A percentile compares a stretch with the other conserved stretches of the same genome.
phyloP scores from a whole-genome alignment of 2,888 invertebrate genomes.

The Falcaria lacertinaria region DNA sequence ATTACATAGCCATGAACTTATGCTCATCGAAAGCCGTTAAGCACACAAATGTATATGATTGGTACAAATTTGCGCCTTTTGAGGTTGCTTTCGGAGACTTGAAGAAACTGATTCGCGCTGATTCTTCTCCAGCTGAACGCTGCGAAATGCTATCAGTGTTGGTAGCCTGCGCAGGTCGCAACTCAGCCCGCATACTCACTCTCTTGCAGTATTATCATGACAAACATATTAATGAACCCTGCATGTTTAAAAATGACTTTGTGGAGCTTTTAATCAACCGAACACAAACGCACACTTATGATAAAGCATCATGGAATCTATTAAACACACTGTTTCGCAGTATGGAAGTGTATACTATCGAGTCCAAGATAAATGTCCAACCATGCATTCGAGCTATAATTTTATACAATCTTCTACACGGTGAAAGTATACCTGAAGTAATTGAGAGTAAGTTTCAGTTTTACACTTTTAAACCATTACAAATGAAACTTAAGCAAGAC shows the following conservation, averaged over 20 bases:
- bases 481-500: conserved; percentile 28
- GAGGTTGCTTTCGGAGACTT: conserved; percentile 43
- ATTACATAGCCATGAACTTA: not conserved
- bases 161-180: conserved; percentile 29
- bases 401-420: conserved; percentile 34
- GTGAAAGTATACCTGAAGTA: conserved; percentile 31
- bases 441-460: conserved; percentile 38
- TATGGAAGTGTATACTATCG: conserved; percentile 37
- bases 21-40: not conserved
- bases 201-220: conserved; percentile 40
- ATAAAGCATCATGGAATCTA: conserved; percentile 43
- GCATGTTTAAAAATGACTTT: conserved; percentile 31
- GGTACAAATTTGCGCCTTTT: conserved; percentile 54
- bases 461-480: conserved; percentile 27
- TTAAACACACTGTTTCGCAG: conserved; percentile 43
- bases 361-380: conserved; percentile 25
- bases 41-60: conserved; percentile 25
- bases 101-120: conserved; percentile 29
- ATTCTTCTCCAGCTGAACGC: conserved; percentile 25
- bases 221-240: conserved; percentile 40
- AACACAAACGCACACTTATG: conserved; percentile 31
- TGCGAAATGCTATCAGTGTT: conserved; percentile 37
- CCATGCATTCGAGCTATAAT: conserved; percentile 36
- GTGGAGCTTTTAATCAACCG: conserved; percentile 28
- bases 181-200: conserved; percentile 30